Evolutionary conservation across 2,888 invertebrate genomes (phyloP), one percentile per base, ranked within the genome.

Genomic region (Lycocerus yunnanus): DNA sequence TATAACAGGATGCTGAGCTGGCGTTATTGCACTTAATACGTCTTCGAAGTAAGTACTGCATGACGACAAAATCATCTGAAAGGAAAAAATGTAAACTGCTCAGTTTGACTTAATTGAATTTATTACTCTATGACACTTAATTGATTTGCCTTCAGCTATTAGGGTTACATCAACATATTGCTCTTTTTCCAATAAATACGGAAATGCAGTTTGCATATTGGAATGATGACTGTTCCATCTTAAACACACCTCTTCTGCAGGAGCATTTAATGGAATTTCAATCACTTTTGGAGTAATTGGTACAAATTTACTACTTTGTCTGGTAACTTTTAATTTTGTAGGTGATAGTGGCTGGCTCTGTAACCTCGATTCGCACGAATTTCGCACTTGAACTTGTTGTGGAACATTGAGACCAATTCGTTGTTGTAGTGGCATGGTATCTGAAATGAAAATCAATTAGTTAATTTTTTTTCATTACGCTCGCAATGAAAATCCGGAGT

Each of bases 201-300:
- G 89, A 79, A 90, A 89, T 2, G 88, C 86, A n/a, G 85, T 85
- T 78, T 89, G 88, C 87, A 90, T 88, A 78, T 90, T 90, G 24
- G 86, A 85, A 78, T 89, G 88, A 80, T 90, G 89, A 74, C 89
- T 89, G 83, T 90, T 90, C 90, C 90, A 90, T 71, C 89, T 86
- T 20, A 90, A 84, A 81, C 88, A 88, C 27, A 88, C 86, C 74
- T 88, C 87, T 21, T 86, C 84, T 6, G 73, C 78, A 75, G 60
- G 76, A 67, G 65, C 43, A 14, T 13, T 68, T 16, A 67, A 58
- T 3, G 65, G 60, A 16, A 15, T 27, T 58, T 24, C 27, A 24
- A 58, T 16, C 58, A 74, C 72, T n/a, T 77, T 68, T 5, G 78
- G 74, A 18, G 77, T 68, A 13, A 60, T 27, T 14, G 69, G 70